phyloP scores from a whole-genome alignment of 2,797 vertebrate genomes.

The Octomys mimax region DNA sequence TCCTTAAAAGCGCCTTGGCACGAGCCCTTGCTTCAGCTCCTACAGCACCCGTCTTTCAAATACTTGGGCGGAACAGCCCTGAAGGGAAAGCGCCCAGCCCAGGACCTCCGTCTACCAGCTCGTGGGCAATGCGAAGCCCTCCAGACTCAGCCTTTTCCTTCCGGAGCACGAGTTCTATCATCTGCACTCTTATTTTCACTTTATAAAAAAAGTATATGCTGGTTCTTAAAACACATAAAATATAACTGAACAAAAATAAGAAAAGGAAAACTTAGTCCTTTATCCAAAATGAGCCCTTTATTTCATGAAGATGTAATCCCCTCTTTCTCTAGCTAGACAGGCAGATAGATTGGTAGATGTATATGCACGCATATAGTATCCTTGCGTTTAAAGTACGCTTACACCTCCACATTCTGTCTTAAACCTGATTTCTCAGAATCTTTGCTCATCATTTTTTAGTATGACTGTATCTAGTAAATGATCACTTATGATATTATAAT shows the following conservation, averaged over 20 bases:
- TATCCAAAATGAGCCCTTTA: not conserved
- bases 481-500: constrained; percentile 24
- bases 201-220: constrained; percentile 34
- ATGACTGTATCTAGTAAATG: constrained; percentile 30
- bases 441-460: constrained; percentile 22
- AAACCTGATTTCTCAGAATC: constrained; percentile 6
- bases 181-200: constrained; percentile 50
- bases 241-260: constrained; percentile 2
- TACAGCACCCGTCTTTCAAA: not conserved
- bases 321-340: not conserved
- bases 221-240: not conserved
- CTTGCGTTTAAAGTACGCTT: constrained; percentile 37
- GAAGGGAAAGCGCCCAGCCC: not conserved
- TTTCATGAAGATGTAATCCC: not conserved
- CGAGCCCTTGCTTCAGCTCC: not conserved
- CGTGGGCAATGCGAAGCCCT: not conserved
- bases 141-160: constrained; percentile 21
- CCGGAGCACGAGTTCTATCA: not conserved
- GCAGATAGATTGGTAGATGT: not conserved
- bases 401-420: not conserved
- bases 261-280: constrained; percentile 34
- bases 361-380: not conserved
- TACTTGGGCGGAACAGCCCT: not conserved
- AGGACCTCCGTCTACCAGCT: not conserved
- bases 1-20: not conserved